Evolutionary conservation across 2,113 vertebrate genomes (phyloP).

Genomic region (Salminus brasiliensis): DNA sequence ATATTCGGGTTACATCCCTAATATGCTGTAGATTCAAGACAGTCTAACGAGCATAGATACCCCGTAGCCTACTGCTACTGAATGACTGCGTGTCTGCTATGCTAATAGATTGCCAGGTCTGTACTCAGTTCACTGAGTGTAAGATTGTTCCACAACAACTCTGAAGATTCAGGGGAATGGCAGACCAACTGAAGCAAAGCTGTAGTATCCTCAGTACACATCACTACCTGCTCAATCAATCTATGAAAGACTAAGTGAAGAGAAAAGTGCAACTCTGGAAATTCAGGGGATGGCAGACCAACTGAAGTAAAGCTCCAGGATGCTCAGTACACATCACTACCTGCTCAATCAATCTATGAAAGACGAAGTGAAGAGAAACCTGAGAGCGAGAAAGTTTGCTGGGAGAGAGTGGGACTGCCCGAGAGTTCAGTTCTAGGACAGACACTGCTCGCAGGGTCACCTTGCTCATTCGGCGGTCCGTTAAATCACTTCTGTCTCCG

Average conservation of each 20-base stretch:
- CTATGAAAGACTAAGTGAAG: background rate
- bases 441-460: constrained; percentile 35
- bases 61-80: background rate
- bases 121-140: background rate
- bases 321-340: background rate
- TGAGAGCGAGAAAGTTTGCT: constrained; percentile 1
- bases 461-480: constrained; percentile 40
- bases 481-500: constrained; percentile 47
- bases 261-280: too few relatives aligned
- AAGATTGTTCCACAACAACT: background rate
- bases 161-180: background rate
- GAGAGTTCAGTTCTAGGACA: constrained; percentile 29
- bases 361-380: background rate
- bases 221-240: background rate
- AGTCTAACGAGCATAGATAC: too few relatives aligned
- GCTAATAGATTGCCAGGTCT: constrained; percentile 1
- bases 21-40: too few relatives aligned
- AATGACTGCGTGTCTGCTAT: constrained; percentile 5
- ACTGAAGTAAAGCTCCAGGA: background rate
- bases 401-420: background rate
- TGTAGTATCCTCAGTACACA: background rate
- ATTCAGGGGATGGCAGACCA: too few relatives aligned
- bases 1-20: too few relatives aligned
- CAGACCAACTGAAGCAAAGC: background rate
- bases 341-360: background rate